Percentiles rank a stretch among this genome's conserved stretches.
phyloP scores from a whole-genome alignment of 1,140 invertebrate genomes.

The Lycorma delicatula region DNA sequence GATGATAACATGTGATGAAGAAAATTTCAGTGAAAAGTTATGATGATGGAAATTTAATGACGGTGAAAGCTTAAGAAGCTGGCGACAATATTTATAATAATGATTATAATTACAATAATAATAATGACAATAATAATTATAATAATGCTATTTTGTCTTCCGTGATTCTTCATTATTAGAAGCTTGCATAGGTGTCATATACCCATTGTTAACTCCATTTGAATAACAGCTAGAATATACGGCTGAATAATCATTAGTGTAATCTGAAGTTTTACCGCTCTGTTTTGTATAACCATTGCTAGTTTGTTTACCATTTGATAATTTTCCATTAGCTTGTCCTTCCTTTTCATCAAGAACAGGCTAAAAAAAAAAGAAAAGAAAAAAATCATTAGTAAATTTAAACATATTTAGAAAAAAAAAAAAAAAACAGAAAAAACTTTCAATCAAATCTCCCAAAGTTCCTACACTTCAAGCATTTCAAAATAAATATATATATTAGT shows the following conservation, averaged over 20 bases:
- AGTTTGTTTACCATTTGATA: conserved; percentile 30
- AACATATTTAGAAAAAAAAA: too few species aligned
- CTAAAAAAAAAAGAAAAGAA: conserved; percentile 37
- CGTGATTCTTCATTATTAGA: neutral
- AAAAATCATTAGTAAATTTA: too few species aligned
- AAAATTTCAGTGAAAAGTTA: too few species aligned
- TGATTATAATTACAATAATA: too few species aligned
- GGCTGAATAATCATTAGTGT: conserved; percentile 48
- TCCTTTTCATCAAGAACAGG: conserved; percentile 44
- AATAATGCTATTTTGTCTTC: neutral
- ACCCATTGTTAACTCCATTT: conserved; percentile 55
- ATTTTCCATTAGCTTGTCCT: conserved; percentile 6
- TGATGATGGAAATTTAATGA: too few species aligned
- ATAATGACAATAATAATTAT: neutral
- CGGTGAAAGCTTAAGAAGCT: too few species aligned
- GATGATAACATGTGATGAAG: too few species aligned
- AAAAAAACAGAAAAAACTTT: too few species aligned
- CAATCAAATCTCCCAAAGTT: too few species aligned
- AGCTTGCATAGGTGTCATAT: conserved; percentile 36
- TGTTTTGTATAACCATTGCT: conserved; percentile 40
- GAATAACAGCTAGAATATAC: conserved; percentile 53
- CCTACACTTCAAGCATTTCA: too few species aligned
- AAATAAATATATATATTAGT: too few species aligned
- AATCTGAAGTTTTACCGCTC: conserved; percentile 30
- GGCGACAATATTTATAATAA: too few species aligned